Evolutionary conservation across 1,140 invertebrate species (phyloP).

Genomic region (Cataglyphis hispanica): DNA sequence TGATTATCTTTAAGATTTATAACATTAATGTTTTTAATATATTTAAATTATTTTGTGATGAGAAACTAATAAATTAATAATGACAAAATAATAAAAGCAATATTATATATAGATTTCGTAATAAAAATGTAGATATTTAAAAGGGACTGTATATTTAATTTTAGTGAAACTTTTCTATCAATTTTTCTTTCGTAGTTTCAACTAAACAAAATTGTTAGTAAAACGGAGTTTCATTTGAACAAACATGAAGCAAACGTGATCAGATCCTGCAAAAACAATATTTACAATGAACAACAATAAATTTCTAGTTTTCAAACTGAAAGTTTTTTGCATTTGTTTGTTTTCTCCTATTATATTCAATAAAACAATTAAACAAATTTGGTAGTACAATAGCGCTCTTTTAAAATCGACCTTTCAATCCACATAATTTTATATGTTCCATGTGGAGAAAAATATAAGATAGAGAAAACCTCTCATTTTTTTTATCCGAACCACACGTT

Average conservation of each 20-base stretch:
- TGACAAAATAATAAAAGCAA: neutral
- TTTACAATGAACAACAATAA: slow-evolving; percentile 36
- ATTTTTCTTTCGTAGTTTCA: slow-evolving; percentile 10
- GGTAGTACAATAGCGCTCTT: neutral
- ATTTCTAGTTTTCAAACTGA: slow-evolving; percentile 20
- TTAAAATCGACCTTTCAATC: neutral
- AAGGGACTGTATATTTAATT: neutral
- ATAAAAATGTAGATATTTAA: neutral
- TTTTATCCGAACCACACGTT: neutral
- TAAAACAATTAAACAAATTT: slow-evolving; percentile 46
- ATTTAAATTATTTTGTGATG: neutral
- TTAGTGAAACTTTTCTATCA: neutral
- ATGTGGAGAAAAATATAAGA: slow-evolving; percentile 1
- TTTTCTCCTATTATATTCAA: slow-evolving; percentile 38
- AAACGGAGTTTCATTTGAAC: slow-evolving; percentile 15
- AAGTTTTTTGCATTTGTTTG: neutral
- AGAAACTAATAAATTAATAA: neutral
- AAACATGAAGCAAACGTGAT: neutral
- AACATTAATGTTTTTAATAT: neutral
- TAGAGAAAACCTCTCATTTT: slow-evolving; percentile 48
- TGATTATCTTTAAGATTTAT: slow-evolving; percentile 26
- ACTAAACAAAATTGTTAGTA: slow-evolving; percentile 20
- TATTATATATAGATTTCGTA: neutral
- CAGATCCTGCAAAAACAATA: slow-evolving; percentile 30
- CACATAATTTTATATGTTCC: neutral